These are phyloP conservation scores for Yponomeuta cagnagella DNA, from an alignment of 2,888 invertebrate species.

Conservation along the genomic window DNA sequence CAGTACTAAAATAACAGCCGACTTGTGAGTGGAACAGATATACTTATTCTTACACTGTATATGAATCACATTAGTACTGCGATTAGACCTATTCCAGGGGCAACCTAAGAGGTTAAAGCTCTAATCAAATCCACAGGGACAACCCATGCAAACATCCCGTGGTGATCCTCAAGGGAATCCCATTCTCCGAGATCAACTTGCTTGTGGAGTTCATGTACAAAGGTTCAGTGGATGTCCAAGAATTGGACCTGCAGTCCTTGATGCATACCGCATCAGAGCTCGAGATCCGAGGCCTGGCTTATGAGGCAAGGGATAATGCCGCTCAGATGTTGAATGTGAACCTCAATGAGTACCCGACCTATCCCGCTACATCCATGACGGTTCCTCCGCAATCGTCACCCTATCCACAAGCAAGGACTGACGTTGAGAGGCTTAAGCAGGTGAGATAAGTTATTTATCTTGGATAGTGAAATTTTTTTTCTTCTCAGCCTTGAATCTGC, in stretches of 20 bases:
- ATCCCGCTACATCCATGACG: conserved; percentile 42
- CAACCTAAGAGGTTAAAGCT: too few species aligned
- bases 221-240: conserved; percentile 80
- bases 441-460: conserved; percentile 33
- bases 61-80: too few species aligned
- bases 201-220: conserved; percentile 83
- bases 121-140: conserved; percentile 52
- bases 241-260: conserved; percentile 77
- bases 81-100: too few species aligned
- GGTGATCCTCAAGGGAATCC: conserved; percentile 81
- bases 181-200: conserved; percentile 79
- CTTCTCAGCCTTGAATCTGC: too few species aligned
- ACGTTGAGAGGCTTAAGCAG: conserved; percentile 68
- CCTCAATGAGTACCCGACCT: conserved; percentile 61
- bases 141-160: conserved; percentile 85
- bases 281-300: conserved; percentile 79
- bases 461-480: neutral
- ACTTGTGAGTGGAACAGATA: too few species aligned
- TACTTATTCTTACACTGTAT: too few species aligned
- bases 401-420: conserved; percentile 54
- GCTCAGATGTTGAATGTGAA: conserved; percentile 73
- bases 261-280: conserved; percentile 81
- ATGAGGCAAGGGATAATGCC: conserved; percentile 75
- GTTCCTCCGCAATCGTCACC: conserved; percentile 20
- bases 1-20: too few species aligned